Base-by-base conservation (phyloP, 1,140 invertebrate species). In the Luehdorfia chinensis region DNA sequence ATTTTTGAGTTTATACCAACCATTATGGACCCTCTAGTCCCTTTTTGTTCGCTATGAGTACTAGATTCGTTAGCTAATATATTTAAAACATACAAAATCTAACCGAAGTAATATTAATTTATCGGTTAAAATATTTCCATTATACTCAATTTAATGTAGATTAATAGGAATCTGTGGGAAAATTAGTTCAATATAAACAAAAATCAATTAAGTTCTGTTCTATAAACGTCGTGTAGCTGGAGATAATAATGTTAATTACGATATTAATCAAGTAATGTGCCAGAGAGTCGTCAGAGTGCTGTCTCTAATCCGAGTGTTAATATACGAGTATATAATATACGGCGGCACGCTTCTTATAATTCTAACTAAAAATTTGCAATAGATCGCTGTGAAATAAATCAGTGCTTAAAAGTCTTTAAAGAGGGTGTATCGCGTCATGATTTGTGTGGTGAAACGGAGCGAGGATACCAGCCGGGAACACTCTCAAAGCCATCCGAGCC, bases 1-100 rank as follows among this genome's bases (percentile, higher is more conserved):
- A 66, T 63, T 74, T 73, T 58, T 69, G 55, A 73, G 67, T 75
- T 73, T 48, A 68, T 61, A 65, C 53, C 60, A 47, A 44, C 56
- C 57, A 66, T 62, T 73, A 34, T 51, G 30, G 32, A 36, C 55
- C 52, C 59, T 58, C 33, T 50, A 37, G 30, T 50, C 47, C 47
- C 46, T 39, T 33, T 14, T 52, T 46, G 44, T 51, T 39, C 41
- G 15, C 12, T 5, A 4, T 37, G 11, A 30, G n/a, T 33, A 60
- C 28, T 34, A 19, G 44, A 30, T 41, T 25, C 32, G 7, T 28
- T 47, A 43, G 43, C 44, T 47, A 56, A 57, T 50, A 36, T 48
- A 55, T 49, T 51, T 48, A 51, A 39, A 39, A 21, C 15, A n/a
- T 34, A 13, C 4, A 34, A 44, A 34, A 25, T 44, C 43, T 32